Evolutionary conservation across 2,113 vertebrate genomes (phyloP).

Genomic region (Dipodomys spectabilis): DNA sequence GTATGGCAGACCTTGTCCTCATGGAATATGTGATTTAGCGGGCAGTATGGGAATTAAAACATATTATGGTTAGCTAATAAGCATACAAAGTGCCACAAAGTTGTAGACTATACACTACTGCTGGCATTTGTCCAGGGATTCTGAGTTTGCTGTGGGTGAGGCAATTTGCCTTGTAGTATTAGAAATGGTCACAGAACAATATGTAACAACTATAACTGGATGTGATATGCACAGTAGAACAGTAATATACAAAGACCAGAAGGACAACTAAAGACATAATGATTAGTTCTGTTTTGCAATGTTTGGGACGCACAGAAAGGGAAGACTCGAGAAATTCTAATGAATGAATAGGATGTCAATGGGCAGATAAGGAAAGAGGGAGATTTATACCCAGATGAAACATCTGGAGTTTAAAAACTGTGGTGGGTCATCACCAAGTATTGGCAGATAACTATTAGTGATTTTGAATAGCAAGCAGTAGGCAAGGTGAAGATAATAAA

Average conservation of each 20-base stretch:
- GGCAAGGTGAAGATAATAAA: neutral
- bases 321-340: neutral
- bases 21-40: neutral
- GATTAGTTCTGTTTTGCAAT: neutral
- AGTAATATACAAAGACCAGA: neutral
- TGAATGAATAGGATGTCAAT: neutral
- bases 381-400: neutral
- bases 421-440: neutral
- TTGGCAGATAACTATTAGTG: neutral
- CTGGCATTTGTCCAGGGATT: neutral
- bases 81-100: neutral
- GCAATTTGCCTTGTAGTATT: neutral
- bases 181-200: neutral
- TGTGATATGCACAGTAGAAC: neutral
- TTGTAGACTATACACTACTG: neutral
- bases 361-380: neutral
- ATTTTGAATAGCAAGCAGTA: conserved; percentile 16
- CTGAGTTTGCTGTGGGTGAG: neutral
- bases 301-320: neutral
- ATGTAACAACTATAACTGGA: neutral
- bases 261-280: neutral
- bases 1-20: conserved; percentile 18
- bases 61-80: neutral
- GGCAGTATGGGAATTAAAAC: conserved; percentile 2
- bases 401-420: neutral